These are phyloP conservation scores for Hydrocynus forskahlii DNA, from an alignment of 2,797 vertebrate species.

Conservation along the genomic window DNA sequence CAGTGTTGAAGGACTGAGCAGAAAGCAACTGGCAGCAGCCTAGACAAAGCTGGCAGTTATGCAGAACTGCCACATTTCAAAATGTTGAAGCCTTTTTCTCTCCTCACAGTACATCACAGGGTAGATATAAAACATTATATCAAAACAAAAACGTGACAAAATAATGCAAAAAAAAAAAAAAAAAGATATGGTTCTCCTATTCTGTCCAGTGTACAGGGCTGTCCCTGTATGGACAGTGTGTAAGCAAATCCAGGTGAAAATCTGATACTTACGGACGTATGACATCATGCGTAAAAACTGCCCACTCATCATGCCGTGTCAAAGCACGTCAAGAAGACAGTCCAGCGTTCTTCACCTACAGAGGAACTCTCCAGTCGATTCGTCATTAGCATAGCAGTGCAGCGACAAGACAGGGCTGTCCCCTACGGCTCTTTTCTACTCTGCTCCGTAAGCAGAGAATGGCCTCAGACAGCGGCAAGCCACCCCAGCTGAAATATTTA, in stretches of 20 bases:
- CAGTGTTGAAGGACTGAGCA: slow-evolving; percentile 40
- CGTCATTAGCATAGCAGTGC: slow-evolving; percentile 46
- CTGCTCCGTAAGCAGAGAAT: slow-evolving; percentile 52
- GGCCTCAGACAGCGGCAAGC: slow-evolving; percentile 58
- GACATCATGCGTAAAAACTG: slow-evolving; percentile 43
- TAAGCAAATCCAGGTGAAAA: neutral
- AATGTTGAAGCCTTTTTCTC: neutral
- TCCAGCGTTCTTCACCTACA: slow-evolving; percentile 23
- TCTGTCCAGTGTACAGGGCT: neutral
- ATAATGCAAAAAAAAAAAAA: neutral
- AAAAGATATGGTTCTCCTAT: neutral
- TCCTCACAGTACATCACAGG: neutral
- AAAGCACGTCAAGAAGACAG: slow-evolving; percentile 19
- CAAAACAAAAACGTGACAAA: neutral
- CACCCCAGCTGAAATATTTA: slow-evolving; percentile 69
- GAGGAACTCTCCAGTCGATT: slow-evolving; percentile 23
- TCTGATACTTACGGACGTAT: slow-evolving; percentile 38
- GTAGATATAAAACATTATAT: neutral
- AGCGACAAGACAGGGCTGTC: slow-evolving; percentile 33
- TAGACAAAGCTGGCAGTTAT: slow-evolving; percentile 59
- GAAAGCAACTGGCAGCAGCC: slow-evolving; percentile 57
- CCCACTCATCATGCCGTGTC: slow-evolving; percentile 33
- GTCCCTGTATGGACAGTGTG: neutral
- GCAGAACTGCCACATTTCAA: slow-evolving; percentile 12
- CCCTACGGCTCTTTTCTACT: slow-evolving; percentile 35